Base-by-base conservation (phyloP, 1,140 invertebrate species). In the Homarus americanus region DNA sequence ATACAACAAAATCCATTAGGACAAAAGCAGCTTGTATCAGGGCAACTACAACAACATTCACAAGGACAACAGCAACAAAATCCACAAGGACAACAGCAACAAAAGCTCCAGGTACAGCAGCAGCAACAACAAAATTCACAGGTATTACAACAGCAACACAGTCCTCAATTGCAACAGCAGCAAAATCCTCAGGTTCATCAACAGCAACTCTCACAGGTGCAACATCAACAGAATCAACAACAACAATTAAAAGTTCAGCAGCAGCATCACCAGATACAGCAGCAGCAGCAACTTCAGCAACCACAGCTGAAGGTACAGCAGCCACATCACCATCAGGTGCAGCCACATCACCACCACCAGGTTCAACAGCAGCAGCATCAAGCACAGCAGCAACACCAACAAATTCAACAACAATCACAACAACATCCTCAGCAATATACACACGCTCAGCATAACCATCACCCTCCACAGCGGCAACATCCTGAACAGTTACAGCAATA, bases 271-370 rank as follows among this genome's bases (percentile, higher is more conserved):
- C 83, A 85, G 2, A 36, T 69, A 3, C 66, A 75, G 10, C 83
- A 85, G 41, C 83, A 85, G n/a, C 83, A 85, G 9, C 83, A 84
- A 15, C 82, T 38, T 1, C 82, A 84, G n/a, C 82, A 73, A 36
- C 73, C 73, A 32, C 85, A 78, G 4, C 34, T 38, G 15, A 69
- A 87, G 12, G 38, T 49, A 28, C 49, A 87, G 0, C 73, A 79
- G 5, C n/a, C n/a, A n/a, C 85, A 87, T 10, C 73, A 66, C 1
- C 84, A 86, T 10, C 84, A 86, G 7, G 73, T 79, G 7, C 85
- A 87, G 10, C 76, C 7, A 20, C 85, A 87, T 0, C 75, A 87
- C 0, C 85, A 80, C 34, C 82, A 84, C 7, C 63, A 40, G 1
- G 32, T n/a, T 32, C 82, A 84, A 36, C 82, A 84, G 66, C 66